Evolutionary conservation across 2,113 vertebrate species (phyloP).

Genomic region (Trichomycterus rosablanca): DNA sequence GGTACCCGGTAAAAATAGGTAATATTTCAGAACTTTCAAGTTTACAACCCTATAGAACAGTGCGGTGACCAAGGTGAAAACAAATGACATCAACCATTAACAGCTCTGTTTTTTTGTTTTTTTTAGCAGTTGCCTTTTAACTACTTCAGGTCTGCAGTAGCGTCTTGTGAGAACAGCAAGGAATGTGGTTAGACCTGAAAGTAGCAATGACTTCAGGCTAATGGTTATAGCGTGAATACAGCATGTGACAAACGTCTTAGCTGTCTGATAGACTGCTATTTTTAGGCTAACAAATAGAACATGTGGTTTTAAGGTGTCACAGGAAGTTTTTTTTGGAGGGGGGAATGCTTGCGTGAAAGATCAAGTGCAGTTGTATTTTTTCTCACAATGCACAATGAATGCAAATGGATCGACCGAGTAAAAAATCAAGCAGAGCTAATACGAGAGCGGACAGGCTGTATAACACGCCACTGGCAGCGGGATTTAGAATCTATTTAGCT

Average conservation of each 20-base stretch:
- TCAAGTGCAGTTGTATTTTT: slow-evolving; percentile 10
- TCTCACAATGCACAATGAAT: not conserved
- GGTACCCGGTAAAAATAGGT: too few species aligned
- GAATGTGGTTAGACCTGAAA: slow-evolving; percentile 58
- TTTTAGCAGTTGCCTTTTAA: slow-evolving; percentile 4
- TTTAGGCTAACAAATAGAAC: slow-evolving; percentile 10
- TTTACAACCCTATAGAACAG: too few species aligned
- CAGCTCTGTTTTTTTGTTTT: too few species aligned
- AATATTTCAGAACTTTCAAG: too few species aligned
- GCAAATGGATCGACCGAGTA: slow-evolving; percentile 2
- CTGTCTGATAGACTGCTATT: not conserved
- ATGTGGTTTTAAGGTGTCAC: not conserved
- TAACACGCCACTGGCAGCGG: not conserved
- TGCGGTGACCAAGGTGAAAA: too few species aligned
- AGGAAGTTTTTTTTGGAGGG: slow-evolving; percentile 4
- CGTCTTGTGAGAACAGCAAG: slow-evolving; percentile 8
- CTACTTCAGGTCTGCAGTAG: not conserved
- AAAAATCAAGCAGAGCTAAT: not conserved
- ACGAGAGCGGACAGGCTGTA: not conserved
- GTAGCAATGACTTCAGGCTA: slow-evolving; percentile 13
- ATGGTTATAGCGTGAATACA: slow-evolving; percentile 4
- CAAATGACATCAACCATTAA: too few species aligned
- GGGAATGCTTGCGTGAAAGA: not conserved
- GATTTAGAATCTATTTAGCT: not conserved
- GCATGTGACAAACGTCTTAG: slow-evolving; percentile 6